Percentiles rank a stretch among this genome's conserved stretches.
Conservation (phyloP, 1,140 invertebrate genomes). For the Drosophila athabasca region DNA sequence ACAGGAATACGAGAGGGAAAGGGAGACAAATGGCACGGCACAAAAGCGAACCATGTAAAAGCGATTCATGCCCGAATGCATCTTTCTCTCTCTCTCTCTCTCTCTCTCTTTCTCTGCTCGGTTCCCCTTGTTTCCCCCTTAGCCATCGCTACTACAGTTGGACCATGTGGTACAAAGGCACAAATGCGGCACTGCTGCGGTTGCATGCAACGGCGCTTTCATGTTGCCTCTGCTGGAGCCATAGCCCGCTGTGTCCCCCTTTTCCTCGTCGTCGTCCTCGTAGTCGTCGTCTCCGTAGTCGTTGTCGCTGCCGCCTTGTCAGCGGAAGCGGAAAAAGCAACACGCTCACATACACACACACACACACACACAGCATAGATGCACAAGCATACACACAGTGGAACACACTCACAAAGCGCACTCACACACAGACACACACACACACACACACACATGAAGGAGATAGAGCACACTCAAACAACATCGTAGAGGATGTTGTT, state of each 20-base stretch:
- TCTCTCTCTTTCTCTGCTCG: too few relatives aligned
- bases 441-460: conserved; percentile 10
- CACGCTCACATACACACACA: conserved; percentile 56
- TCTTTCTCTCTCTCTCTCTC: conserved; percentile 16
- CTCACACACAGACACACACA: conserved; percentile 6
- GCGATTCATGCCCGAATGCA: conserved; percentile 76
- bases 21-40: conserved; percentile 30
- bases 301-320: conserved; percentile 66
- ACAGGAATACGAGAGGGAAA: too few relatives aligned
- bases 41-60: conserved; percentile 73
- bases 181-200: conserved; percentile 77
- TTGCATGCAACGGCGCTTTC: conserved; percentile 79
- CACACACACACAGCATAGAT: conserved; percentile 40
- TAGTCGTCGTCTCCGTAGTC: conserved; percentile 11
- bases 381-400: conserved; percentile 54
- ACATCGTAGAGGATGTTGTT: conserved; percentile 53
- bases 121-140: too few relatives aligned
- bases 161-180: conserved; percentile 65
- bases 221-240: conserved; percentile 54
- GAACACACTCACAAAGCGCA: conserved; percentile 3
- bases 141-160: neutral
- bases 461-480: conserved; percentile 40
- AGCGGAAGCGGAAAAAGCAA: conserved; percentile 80
- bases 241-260: conserved; percentile 4
- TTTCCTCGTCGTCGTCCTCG: neutral